Conservation (phyloP, 2,113 vertebrate species). For the Pelobates fuscus region DNA sequence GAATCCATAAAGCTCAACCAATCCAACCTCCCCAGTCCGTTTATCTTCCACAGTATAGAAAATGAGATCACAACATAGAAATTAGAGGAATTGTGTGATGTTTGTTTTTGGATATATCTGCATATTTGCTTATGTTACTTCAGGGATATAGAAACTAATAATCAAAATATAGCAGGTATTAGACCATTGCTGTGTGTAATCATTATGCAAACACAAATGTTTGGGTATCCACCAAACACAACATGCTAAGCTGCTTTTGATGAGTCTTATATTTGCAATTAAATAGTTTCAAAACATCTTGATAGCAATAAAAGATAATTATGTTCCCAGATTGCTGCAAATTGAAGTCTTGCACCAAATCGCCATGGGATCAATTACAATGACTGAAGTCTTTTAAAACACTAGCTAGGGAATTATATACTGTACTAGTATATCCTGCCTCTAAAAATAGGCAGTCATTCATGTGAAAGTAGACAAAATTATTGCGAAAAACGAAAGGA, state of each 20-base stretch:
- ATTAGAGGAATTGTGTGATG: neutral
- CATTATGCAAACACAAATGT: neutral
- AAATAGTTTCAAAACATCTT: constrained; percentile 21
- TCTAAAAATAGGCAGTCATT: constrained; percentile 14
- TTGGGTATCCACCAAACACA: neutral
- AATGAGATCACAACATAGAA: neutral
- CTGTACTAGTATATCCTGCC: constrained; percentile 1
- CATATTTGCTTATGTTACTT: neutral
- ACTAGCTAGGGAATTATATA: constrained; percentile 16
- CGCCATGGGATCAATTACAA: constrained; percentile 44
- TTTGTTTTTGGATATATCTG: neutral
- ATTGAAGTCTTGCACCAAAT: constrained; percentile 30
- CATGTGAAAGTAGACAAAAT: constrained; percentile 18
- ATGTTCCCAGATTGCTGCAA: constrained; percentile 43
- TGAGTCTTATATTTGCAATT: constrained; percentile 5
- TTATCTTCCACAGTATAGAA: too few relatives aligned
- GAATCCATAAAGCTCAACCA: too few relatives aligned
- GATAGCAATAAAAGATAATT: constrained; percentile 38
- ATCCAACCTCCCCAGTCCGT: too few relatives aligned
- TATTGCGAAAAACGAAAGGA: neutral
- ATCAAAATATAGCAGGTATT: neutral
- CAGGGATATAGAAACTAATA: neutral
- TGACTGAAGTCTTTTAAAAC: constrained; percentile 38
- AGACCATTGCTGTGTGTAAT: neutral
- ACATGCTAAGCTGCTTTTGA: neutral